A percentile compares a stretch with the other conserved stretches of the same genome.
These are phyloP conservation scores for Semaprochilodus insignis DNA, from an alignment of 2,797 vertebrate genomes.

Conservation along the genomic window DNA sequence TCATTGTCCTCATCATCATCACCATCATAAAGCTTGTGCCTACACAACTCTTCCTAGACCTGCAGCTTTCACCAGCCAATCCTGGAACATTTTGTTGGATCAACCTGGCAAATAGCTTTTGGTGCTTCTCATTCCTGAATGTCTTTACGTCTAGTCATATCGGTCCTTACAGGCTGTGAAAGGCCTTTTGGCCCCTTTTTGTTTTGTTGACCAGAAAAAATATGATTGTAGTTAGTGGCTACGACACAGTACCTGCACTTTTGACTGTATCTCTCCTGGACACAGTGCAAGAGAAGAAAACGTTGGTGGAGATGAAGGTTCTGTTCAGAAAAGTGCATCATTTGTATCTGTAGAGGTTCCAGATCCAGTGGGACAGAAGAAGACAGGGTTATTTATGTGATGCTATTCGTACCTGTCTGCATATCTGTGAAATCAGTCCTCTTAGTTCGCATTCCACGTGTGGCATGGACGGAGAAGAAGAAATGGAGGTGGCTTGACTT, in stretches of 20 bases:
- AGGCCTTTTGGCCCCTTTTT: conserved; percentile 48
- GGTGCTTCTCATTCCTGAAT: conserved; percentile 23
- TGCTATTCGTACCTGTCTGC: conserved; percentile 26
- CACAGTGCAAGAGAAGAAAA: conserved; percentile 46
- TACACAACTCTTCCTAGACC: conserved; percentile 25
- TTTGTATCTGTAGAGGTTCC: not conserved
- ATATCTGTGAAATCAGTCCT: conserved; percentile 67
- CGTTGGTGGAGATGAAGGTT: conserved; percentile 62
- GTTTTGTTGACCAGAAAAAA: conserved; percentile 44
- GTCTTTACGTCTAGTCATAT: conserved; percentile 28
- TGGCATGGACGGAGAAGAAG: conserved; percentile 47
- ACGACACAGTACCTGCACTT: conserved; percentile 77
- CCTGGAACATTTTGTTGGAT: conserved; percentile 39
- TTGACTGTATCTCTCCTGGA: conserved; percentile 65
- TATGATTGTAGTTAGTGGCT: conserved; percentile 67
- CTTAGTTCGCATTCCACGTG: conserved; percentile 63
- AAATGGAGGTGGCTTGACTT: conserved; percentile 47
- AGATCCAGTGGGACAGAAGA: conserved; percentile 41
- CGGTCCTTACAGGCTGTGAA: conserved; percentile 34
- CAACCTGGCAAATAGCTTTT: conserved; percentile 15
- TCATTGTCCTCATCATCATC: conserved; percentile 26
- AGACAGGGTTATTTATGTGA: conserved; percentile 46
- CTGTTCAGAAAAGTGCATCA: conserved; percentile 18
- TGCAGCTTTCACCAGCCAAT: conserved; percentile 33
- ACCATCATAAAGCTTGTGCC: conserved; percentile 28